phyloP scores from a whole-genome alignment of 2,797 vertebrate species.

The Periophthalmus magnuspinnatus region DNA sequence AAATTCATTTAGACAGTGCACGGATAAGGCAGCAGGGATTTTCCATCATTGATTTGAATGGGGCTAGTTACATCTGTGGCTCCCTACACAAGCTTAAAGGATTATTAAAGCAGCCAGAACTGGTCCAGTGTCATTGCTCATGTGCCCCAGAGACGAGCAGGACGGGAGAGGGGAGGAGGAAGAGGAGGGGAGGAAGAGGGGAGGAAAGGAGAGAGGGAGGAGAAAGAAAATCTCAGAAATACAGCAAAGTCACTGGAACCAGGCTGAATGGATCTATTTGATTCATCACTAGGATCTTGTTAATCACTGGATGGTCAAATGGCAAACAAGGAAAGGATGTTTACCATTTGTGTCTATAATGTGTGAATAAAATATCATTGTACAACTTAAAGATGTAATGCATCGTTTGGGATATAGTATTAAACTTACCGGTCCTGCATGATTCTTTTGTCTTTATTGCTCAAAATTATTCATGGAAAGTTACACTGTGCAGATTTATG shows the following conservation, averaged over 20 bases:
- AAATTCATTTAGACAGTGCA: slow-evolving; percentile 49
- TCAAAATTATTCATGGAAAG: too few relatives aligned
- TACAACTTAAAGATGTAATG: background rate
- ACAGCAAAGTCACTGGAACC: slow-evolving; percentile 5
- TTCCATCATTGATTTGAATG: slow-evolving; percentile 62
- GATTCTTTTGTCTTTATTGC: too few relatives aligned
- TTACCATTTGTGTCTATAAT: background rate
- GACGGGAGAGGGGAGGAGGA: slow-evolving; percentile 28
- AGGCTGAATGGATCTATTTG: slow-evolving; percentile 42
- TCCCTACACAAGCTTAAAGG: slow-evolving; percentile 66
- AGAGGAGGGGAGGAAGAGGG: slow-evolving; percentile 28
- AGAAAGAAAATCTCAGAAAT: slow-evolving; percentile 51
- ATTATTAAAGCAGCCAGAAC: slow-evolving; percentile 71
- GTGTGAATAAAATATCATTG: background rate
- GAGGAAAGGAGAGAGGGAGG: slow-evolving; percentile 14
- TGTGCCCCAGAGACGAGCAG: slow-evolving; percentile 57
- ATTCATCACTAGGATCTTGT: slow-evolving; percentile 51
- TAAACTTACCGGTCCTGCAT: too few relatives aligned
- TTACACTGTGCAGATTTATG: too few relatives aligned
- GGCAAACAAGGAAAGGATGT: background rate
- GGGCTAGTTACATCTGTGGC: slow-evolving; percentile 54
- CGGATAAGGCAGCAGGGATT: slow-evolving; percentile 58
- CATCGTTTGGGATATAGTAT: too few relatives aligned
- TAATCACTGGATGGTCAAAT: background rate
- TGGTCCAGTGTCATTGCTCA: slow-evolving; percentile 65